These are phyloP conservation scores for Phyto melanocephala DNA, from an alignment of 2,888 invertebrate species.

Conservation along the genomic window DNA sequence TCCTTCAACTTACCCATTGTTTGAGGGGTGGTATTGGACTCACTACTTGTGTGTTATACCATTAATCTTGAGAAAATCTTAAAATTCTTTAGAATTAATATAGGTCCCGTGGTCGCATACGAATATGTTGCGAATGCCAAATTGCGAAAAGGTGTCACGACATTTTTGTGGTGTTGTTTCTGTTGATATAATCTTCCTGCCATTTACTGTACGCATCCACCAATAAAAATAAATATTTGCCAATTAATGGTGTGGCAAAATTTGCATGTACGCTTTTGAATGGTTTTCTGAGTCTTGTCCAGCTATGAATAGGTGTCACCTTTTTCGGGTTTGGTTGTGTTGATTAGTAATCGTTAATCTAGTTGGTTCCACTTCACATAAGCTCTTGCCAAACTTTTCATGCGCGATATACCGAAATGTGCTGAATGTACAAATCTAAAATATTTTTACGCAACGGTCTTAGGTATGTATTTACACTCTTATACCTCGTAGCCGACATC, in stretches of 20 bases:
- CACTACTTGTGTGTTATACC: too few species aligned
- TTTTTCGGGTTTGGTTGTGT: background rate
- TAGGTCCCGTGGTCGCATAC: too few species aligned
- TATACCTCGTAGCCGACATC: conserved; percentile 27
- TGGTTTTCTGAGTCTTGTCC: too few species aligned
- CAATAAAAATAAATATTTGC: conserved; percentile 32
- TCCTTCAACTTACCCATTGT: too few species aligned
- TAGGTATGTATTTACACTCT: conserved; percentile 32
- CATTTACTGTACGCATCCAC: conserved; percentile 62
- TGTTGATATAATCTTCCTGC: conserved; percentile 62
- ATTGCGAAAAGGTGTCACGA: conserved; percentile 49
- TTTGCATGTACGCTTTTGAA: too few species aligned
- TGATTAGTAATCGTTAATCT: background rate
- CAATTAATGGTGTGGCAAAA: too few species aligned
- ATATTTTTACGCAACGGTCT: background rate
- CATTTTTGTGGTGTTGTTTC: conserved; percentile 46
- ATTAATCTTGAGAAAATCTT: too few species aligned
- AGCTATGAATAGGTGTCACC: too few species aligned
- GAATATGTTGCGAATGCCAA: too few species aligned
- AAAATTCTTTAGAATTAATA: conserved; percentile 33
- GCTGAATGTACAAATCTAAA: background rate
- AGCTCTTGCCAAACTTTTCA: conserved; percentile 8
- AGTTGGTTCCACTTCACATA: conserved; percentile 3
- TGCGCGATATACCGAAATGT: conserved; percentile 24
- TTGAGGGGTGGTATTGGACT: too few species aligned